Evolutionary conservation across 2,888 invertebrate species (phyloP), one percentile per base, ranked within the genome.

Genomic region (Caenorhabditis drosophilae): DNA sequence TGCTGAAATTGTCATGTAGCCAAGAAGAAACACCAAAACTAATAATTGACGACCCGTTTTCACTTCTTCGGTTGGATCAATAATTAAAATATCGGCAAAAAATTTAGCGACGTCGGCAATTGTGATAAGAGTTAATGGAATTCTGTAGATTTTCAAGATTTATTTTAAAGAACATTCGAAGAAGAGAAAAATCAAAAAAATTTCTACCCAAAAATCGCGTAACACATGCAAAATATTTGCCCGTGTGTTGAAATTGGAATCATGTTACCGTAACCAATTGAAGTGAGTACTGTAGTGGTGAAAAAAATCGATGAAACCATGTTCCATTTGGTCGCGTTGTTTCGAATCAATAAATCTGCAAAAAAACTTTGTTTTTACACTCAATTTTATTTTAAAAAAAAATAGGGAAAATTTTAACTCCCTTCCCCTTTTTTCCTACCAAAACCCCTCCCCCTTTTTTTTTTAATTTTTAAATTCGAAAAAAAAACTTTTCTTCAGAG

Each of bases 81-180:
- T 64, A 41, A 57, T 64, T 18, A 75, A 41, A 48, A 77, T 47
- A 42, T 79, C 80, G 0, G 77, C 72, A n/a, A 81, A 67, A 62
- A 81, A 81, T 48, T 82, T 82, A 12, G 82, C 79, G 9, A 82
- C 66, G 52, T 82, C 82, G 6, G 82, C 82, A 20, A 82, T 82
- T 11, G 82, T 82, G 18, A 82, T 77, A n/a, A 82, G 64, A 12
- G 82, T 82, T 18, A 81, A 50, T 0, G 81, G 81, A 41, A 81
- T 81, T n/a, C 79, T 78, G 55, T 36, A 76, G 42, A 1, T 18
- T 31, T 42, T 27, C 3, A 45, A 2, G 23, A n/a, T 3, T 27
- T 48, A 2, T 9, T 15, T 3, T n/a, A 16, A 31, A 25, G 16
- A 36, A 36, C 4, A n/a, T 4, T 3, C 27, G n/a, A 7, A 59